Evolutionary conservation across 2,797 vertebrate genomes (phyloP).

Genomic region (Dendrocincla fuliginosa): DNA sequence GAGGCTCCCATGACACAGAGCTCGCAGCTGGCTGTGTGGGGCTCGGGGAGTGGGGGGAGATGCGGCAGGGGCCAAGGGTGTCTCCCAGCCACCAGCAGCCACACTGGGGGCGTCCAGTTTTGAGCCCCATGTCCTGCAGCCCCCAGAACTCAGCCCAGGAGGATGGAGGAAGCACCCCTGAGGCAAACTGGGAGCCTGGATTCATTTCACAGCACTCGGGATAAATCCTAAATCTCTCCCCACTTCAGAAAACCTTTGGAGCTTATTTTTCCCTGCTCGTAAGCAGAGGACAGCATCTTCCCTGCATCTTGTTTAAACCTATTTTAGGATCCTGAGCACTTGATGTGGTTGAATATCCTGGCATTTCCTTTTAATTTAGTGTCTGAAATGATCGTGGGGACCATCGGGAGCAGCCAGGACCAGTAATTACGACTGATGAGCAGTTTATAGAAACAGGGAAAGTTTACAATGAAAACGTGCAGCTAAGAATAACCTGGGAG

Average conservation of each 20-base stretch:
- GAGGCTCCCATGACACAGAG: rapidly evolving
- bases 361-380: conserved; percentile 78
- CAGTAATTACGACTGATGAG: conserved; percentile 71
- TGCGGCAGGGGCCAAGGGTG: background rate
- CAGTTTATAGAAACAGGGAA: conserved; percentile 60
- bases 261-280: background rate
- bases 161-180: rapidly evolving
- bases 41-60: rapidly evolving
- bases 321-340: conserved; percentile 67
- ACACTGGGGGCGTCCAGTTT: background rate
- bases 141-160: rapidly evolving
- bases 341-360: conserved; percentile 75
- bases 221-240: background rate
- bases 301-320: conserved; percentile 52
- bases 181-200: background rate
- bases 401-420: conserved; percentile 40
- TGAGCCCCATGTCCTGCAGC: rapidly evolving
- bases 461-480: background rate
- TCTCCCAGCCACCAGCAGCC: rapidly evolving
- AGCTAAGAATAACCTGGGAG: conserved; percentile 52
- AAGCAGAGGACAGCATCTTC: background rate
- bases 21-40: rapidly evolving
- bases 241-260: background rate
- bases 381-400: conserved; percentile 46
- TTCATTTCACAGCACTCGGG: background rate